Conservation (phyloP, 2,888 invertebrate genomes). For the Eucriotettix oculatus region DNA sequence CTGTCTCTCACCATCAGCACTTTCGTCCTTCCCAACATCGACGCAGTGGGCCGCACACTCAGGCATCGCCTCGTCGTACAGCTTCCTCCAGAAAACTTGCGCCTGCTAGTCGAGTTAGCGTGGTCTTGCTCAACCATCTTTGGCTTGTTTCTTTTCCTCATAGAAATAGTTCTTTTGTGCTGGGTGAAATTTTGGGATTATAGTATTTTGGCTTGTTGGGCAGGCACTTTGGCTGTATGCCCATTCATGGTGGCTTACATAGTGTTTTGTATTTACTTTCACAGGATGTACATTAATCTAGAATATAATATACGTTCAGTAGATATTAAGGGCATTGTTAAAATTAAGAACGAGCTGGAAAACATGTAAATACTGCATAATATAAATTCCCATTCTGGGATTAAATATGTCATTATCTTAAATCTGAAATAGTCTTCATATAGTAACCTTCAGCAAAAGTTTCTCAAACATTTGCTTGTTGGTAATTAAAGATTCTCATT, state of each 20-base stretch:
- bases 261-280: slow-evolving; percentile 36
- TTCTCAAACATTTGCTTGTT: too few relatives aligned
- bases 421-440: too few relatives aligned
- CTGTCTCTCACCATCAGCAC: slow-evolving; percentile 45
- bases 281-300: slow-evolving; percentile 31
- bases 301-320: slow-evolving; percentile 17
- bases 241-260: slow-evolving; percentile 36
- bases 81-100: slow-evolving; percentile 19
- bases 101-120: slow-evolving; percentile 32
- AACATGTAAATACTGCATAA: too few relatives aligned
- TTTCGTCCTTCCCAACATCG: slow-evolving; percentile 42
- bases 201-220: slow-evolving; percentile 21
- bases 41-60: slow-evolving; percentile 33
- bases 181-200: slow-evolving; percentile 37
- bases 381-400: too few relatives aligned
- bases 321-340: too few relatives aligned
- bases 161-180: slow-evolving; percentile 37
- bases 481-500: too few relatives aligned
- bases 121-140: slow-evolving; percentile 42
- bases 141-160: slow-evolving; percentile 38
- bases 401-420: too few relatives aligned
- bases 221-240: slow-evolving; percentile 31
- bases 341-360: too few relatives aligned
- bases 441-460: too few relatives aligned
- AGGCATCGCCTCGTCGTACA: slow-evolving; percentile 15